phyloP scores from a whole-genome alignment of 2,113 vertebrate species.

The Campylomormyrus numenius region DNA sequence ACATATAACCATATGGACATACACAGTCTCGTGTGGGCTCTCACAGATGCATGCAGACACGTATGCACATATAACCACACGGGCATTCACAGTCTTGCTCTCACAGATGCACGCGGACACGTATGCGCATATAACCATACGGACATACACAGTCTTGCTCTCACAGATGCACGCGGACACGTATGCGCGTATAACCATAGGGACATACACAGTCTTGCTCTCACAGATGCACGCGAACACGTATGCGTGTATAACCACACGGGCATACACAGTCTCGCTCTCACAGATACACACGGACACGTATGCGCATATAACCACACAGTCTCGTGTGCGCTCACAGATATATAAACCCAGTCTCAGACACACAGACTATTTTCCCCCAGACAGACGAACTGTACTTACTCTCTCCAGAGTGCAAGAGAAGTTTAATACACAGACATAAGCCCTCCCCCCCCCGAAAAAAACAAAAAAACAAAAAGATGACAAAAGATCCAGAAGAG shows the following conservation, averaged over 20 bases:
- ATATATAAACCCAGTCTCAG: neutral
- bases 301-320: slow-evolving; percentile 8
- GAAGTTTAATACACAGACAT: neutral
- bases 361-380: neutral
- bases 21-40: neutral
- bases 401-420: neutral
- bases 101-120: neutral
- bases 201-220: neutral
- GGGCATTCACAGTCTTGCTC: neutral
- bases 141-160: neutral
- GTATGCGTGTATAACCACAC: slow-evolving; percentile 12
- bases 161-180: neutral
- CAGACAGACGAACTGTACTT: neutral
- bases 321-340: neutral
- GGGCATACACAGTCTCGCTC: neutral
- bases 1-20: slow-evolving; percentile 1
- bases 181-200: slow-evolving; percentile 9
- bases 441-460: neutral
- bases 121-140: slow-evolving; percentile 7
- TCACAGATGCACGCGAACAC: neutral
- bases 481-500: neutral
- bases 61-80: slow-evolving; percentile 9
- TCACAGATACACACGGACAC: neutral
- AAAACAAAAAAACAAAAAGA: neutral
- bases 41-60: neutral